phyloP scores from a whole-genome alignment of 2,888 invertebrate species.

The Drosophila mayaguana region DNA sequence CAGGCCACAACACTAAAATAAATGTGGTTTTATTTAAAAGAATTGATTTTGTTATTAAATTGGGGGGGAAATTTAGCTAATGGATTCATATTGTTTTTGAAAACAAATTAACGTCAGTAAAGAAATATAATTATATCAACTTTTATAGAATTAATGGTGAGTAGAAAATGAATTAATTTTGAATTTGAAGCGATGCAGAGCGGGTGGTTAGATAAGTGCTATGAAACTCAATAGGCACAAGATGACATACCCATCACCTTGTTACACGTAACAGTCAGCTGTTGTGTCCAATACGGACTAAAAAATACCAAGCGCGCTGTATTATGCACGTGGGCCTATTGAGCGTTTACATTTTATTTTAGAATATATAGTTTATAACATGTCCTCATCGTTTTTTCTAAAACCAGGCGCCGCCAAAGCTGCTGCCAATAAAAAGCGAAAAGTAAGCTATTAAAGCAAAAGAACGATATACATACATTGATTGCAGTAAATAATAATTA shows the following conservation, averaged over 20 bases:
- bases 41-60: neutral
- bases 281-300: neutral
- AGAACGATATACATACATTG: too few relatives aligned
- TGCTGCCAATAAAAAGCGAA: constrained; percentile 86
- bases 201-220: constrained; percentile 16
- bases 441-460: constrained; percentile 81
- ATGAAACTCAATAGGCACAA: neutral
- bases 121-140: neutral
- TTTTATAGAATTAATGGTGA: neutral
- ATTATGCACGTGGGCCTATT: constrained; percentile 56
- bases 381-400: constrained; percentile 87
- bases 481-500: neutral
- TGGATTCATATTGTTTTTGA: neutral
- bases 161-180: neutral
- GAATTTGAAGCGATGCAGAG: neutral
- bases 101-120: neutral
- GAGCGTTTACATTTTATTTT: constrained; percentile 33
- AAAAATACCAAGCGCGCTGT: constrained; percentile 31
- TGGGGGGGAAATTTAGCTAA: neutral
- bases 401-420: constrained; percentile 86
- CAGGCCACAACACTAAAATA: neutral
- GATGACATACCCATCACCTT: constrained; percentile 8
- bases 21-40: constrained; percentile 2
- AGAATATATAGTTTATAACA: constrained; percentile 42
- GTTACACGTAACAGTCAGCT: constrained; percentile 25